These are phyloP conservation scores for Lateolabrax maculatus DNA, from an alignment of 2,797 vertebrate species.

Conservation along the genomic window DNA sequence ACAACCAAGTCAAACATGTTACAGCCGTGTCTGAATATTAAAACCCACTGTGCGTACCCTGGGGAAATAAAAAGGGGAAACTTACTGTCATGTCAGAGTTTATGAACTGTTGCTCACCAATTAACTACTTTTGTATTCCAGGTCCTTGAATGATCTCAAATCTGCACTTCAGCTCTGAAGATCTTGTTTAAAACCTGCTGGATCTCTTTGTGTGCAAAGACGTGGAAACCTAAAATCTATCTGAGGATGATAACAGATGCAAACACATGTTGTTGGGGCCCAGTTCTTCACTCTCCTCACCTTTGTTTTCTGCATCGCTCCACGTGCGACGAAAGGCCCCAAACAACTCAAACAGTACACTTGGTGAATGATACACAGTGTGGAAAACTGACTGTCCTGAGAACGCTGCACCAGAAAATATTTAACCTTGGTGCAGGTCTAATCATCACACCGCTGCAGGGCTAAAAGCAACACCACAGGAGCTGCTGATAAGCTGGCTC, in stretches of 20 bases:
- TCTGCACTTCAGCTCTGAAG: slow-evolving; percentile 9
- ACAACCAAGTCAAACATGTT: slow-evolving; percentile 16
- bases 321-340: slow-evolving; percentile 10
- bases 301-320: background rate
- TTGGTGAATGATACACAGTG: slow-evolving; percentile 64
- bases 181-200: background rate
- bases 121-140: background rate
- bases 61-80: slow-evolving; percentile 5
- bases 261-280: background rate
- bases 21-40: background rate
- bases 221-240: background rate
- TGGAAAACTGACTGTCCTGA: slow-evolving; percentile 60
- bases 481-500: slow-evolving; percentile 58
- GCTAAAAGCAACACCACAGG: slow-evolving; percentile 54
- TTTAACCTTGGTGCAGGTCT: slow-evolving; percentile 74
- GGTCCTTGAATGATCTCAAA: slow-evolving; percentile 1
- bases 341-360: slow-evolving; percentile 14
- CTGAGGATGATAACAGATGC: background rate
- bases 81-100: background rate
- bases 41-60: slow-evolving; percentile 1
- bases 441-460: slow-evolving; percentile 66
- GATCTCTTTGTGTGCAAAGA: background rate
- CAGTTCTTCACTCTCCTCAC: background rate
- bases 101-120: background rate
- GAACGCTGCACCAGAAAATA: slow-evolving; percentile 65